A percentile compares a stretch with the other conserved stretches of the same genome.
Evolutionary conservation across 2,113 vertebrate species (phyloP).

Genomic region (Hemiscyllium ocellatum): DNA sequence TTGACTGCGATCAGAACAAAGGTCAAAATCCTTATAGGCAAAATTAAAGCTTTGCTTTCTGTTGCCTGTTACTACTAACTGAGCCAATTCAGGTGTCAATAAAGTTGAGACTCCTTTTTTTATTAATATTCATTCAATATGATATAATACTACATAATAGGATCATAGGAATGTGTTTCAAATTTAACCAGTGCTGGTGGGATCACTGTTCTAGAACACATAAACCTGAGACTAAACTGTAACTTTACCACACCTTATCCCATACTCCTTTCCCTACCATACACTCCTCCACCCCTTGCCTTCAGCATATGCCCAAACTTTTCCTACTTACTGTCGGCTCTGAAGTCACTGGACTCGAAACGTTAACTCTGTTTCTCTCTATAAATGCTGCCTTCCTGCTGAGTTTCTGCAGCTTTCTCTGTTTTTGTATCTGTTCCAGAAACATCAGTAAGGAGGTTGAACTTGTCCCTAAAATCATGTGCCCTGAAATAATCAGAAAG

Average conservation of each 20-base stretch:
- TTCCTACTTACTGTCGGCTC: too few species aligned
- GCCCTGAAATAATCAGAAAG: neutral
- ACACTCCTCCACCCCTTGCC: too few species aligned
- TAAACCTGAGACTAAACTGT: neutral
- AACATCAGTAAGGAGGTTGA: neutral
- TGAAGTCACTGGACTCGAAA: too few species aligned
- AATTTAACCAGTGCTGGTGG: neutral
- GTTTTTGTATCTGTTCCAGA: neutral
- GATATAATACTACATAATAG: neutral
- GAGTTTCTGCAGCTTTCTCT: too few species aligned
- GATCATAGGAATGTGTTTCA: neutral
- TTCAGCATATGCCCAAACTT: too few species aligned
- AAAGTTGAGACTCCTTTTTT: neutral
- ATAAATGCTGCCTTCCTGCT: too few species aligned
- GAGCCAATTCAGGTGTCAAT: neutral
- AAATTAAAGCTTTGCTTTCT: neutral
- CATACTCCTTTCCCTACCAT: too few species aligned
- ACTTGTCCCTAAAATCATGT: neutral
- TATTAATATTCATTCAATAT: neutral
- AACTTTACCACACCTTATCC: neutral
- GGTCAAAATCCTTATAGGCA: slow-evolving; percentile 2
- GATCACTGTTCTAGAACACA: neutral
- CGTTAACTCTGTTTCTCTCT: too few species aligned
- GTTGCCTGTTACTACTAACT: neutral
- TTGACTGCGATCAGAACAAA: slow-evolving; percentile 9